Evolutionary conservation across 2,888 invertebrate genomes (phyloP), one percentile per base, ranked within the genome.

Genomic region (Crioceris asparagi): DNA sequence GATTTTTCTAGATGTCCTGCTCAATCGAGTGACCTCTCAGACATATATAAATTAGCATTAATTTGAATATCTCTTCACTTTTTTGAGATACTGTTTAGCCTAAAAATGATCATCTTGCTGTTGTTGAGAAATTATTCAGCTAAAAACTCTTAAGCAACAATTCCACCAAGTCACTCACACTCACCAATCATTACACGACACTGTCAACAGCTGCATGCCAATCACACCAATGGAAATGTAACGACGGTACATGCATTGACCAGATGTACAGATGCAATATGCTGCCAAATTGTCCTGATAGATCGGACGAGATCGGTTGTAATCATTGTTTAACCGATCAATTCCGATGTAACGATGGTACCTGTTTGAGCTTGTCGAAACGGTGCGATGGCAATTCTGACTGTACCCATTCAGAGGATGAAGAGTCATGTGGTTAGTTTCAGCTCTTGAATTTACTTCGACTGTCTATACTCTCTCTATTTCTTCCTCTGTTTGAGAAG

Each of bases 261-360:
- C 57, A 56, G 38, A 60, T 52, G 35, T 52, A 54, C 39, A 60
- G 64, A 47, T 74, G 71, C 55, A 72, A 79, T 61, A 64, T 68
- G 52, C 64, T 64, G 48, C 70, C 70, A 29, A 93, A 96, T 61
- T 96, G 94, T 59, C 64, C 66, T 1, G 87, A 87, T 56, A 71
- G 74, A 21, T 78, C 79, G 30, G 88, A 90, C 61, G 88, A 90
- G 66, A 80, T 80, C 49, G 88, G 88, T 64, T 88, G 87, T 64
- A 69, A 81, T 41, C 57, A 60, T 23, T 70, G 71, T 58, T 52
- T 55, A 38, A 55, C 57, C 11, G 71, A 73, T 44, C 65, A 75
- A 55, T 77, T 69, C 59, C 64, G 68, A 26, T 78, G 77, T 54
- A 59, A 61, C 39, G 67, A 72, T 49, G 74, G 74, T 17, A 63